A percentile compares a stretch with the other conserved stretches of the same genome.
phyloP scores from a whole-genome alignment of 2,888 invertebrate genomes.

The Busseola fusca region DNA sequence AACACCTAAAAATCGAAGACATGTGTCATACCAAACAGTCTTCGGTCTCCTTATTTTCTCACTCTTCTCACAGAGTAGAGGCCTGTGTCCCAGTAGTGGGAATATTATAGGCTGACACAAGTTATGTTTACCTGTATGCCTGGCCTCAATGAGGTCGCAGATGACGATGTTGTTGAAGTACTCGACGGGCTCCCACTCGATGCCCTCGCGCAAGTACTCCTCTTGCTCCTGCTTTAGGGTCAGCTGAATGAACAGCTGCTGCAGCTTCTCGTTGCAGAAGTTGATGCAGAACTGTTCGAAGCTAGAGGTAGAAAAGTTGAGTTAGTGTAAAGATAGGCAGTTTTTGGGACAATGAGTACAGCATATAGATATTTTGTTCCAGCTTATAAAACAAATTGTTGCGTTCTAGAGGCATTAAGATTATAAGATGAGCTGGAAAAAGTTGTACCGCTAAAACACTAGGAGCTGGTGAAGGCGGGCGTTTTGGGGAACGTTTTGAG shows the following conservation, averaged over 20 bases:
- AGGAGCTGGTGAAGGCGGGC: background rate
- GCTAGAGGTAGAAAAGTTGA: slow-evolving; percentile 74
- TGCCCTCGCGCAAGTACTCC: slow-evolving; percentile 96
- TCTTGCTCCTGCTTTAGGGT: slow-evolving; percentile 97
- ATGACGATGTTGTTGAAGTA: slow-evolving; percentile 98
- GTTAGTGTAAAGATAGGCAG: no score
- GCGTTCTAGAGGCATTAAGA: background rate
- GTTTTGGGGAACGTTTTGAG: background rate
- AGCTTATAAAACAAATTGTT: background rate
- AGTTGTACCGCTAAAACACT: background rate
- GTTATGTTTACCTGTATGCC: slow-evolving; percentile 91
- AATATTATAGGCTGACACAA: background rate
- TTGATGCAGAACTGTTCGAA: slow-evolving; percentile 98
- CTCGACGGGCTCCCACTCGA: slow-evolving; percentile 96
- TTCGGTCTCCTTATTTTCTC: no score
- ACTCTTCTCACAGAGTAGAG: no score
- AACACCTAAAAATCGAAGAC: no score
- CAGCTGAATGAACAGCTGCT: slow-evolving; percentile 97
- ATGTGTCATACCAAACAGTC: no score
- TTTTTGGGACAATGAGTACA: background rate
- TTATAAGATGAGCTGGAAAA: background rate
- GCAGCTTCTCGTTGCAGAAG: slow-evolving; percentile 98
- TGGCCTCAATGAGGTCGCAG: slow-evolving; percentile 97
- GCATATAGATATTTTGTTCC: background rate
- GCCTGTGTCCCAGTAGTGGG: no score